phyloP scores from a whole-genome alignment of 2,888 invertebrate genomes.

The Drosophila mimica region DNA sequence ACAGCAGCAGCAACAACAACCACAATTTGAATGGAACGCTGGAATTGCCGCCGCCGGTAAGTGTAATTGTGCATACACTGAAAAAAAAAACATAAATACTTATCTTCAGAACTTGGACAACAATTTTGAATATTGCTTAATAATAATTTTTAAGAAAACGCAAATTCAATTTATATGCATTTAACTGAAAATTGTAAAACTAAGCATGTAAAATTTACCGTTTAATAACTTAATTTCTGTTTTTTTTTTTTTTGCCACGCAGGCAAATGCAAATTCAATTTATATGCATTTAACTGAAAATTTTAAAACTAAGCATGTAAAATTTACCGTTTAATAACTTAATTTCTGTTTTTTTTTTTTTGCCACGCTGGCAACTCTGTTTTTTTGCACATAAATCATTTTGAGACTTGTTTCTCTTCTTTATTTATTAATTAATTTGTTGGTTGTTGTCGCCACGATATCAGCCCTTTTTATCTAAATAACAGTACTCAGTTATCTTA shows the following conservation, averaged over 20 bases:
- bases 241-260: too few relatives aligned
- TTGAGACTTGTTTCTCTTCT: neutral
- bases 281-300: neutral
- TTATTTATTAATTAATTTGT: neutral
- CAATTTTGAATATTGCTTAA: too few relatives aligned
- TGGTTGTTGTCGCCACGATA: conserved; percentile 14
- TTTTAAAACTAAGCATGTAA: neutral
- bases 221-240: neutral
- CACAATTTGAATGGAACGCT: conserved; percentile 40
- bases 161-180: too few relatives aligned
- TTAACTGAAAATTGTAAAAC: neutral
- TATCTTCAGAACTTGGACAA: too few relatives aligned
- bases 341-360: neutral
- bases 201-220: too few relatives aligned
- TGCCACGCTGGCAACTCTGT: conserved; percentile 17
- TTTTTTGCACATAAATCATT: neutral
- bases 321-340: neutral
- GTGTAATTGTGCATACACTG: conserved; percentile 44
- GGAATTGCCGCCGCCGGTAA: conserved; percentile 82
- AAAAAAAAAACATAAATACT: neutral
- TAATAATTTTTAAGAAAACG: too few relatives aligned
- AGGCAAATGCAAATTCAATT: neutral
- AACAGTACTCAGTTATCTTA: neutral
- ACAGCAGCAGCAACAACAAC: conserved; percentile 15
- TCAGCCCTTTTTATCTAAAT: conserved; percentile 9